A percentile compares a stretch with the other conserved stretches of the same genome.
Conservation (phyloP, 2,113 vertebrate species). For the Pterocles burchelli region DNA sequence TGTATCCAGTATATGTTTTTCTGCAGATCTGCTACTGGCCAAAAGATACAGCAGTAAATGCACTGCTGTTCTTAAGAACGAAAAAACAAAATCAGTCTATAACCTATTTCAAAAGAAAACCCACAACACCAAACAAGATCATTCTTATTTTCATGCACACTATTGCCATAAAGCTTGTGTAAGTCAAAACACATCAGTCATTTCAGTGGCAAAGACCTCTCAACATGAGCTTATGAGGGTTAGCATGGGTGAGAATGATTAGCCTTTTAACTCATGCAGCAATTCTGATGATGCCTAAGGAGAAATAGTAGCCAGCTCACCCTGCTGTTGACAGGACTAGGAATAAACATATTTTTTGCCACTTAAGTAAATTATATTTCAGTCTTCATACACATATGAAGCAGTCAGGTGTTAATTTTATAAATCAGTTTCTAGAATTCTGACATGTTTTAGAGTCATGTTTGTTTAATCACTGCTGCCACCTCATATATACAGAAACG, state of each 20-base stretch:
- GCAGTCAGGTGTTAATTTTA: constrained; percentile 7
- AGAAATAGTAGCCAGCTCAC: neutral
- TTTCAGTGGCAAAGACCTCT: neutral
- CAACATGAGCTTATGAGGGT: neutral
- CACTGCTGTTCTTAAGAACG: neutral
- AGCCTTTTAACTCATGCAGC: neutral
- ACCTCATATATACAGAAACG: neutral
- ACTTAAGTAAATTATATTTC: neutral
- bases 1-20: neutral
- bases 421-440: neutral
- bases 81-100: neutral
- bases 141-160: neutral
- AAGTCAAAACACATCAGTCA: neutral
- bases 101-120: neutral
- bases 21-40: neutral
- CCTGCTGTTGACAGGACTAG: neutral
- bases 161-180: neutral
- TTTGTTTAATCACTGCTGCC: constrained; percentile 47
- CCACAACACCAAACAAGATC: neutral
- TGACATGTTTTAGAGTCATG: neutral
- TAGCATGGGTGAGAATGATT: neutral
- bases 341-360: neutral
- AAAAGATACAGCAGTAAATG: neutral
- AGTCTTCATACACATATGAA: rapidly evolving
- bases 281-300: neutral